These are phyloP conservation scores for Drosophila prosaltans DNA, from an alignment of 1,140 invertebrate species.

Conservation along the genomic window DNA sequence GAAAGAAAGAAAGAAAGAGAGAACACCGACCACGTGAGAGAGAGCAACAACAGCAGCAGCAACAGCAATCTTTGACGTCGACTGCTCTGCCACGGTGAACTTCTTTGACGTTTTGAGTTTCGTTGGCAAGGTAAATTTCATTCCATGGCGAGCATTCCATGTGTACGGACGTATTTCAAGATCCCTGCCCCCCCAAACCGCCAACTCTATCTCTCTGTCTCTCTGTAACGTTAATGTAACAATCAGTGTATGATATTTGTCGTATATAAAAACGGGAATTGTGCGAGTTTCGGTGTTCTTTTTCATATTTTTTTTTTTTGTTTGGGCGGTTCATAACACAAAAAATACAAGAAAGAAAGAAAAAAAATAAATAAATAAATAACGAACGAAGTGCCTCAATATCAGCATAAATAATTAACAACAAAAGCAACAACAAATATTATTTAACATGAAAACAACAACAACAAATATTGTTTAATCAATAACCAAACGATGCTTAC, in stretches of 20 bases:
- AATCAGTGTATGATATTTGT: not conserved
- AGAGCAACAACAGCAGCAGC: constrained; percentile 22
- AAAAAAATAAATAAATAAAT: too few species aligned
- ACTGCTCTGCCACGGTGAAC: constrained; percentile 31
- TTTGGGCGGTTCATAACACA: too few species aligned
- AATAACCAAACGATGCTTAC: constrained; percentile 49
- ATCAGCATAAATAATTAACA: too few species aligned
- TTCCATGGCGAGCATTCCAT: constrained; percentile 62
- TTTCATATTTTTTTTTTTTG: too few species aligned
- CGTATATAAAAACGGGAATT: too few species aligned
- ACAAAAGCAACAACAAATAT: constrained; percentile 11
- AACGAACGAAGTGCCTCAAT: too few species aligned
- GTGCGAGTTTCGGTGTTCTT: too few species aligned
- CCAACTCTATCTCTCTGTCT: too few species aligned
- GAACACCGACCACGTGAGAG: constrained; percentile 44
- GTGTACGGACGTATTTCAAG: constrained; percentile 59
- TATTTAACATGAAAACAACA: not conserved
- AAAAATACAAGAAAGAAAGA: too few species aligned
- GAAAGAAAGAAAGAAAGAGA: constrained; percentile 23
- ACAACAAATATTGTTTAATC: not conserved
- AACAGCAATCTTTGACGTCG: not conserved
- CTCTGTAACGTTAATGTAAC: not conserved
- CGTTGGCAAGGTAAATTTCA: constrained; percentile 67
- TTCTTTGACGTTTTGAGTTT: constrained; percentile 24
- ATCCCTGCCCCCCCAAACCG: not conserved